phyloP scores from a whole-genome alignment of 2,797 vertebrate species.

The Okamejei kenojei region DNA sequence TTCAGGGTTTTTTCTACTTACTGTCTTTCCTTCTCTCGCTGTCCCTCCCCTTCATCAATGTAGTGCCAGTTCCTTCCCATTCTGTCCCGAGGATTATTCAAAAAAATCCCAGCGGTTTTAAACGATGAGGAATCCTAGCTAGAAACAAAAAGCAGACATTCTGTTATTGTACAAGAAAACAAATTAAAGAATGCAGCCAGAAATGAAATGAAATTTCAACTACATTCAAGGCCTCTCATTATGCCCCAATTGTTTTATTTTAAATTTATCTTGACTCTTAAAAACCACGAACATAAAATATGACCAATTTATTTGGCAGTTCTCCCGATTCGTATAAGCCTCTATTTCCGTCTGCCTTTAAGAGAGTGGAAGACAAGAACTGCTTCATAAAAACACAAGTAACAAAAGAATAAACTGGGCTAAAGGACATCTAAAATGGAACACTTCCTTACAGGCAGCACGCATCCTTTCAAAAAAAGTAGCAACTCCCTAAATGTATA shows the following conservation, averaged over 20 bases:
- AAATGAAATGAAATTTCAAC: not conserved
- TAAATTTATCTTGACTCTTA: not conserved
- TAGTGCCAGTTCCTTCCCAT: slow-evolving; percentile 37
- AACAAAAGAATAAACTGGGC: not conserved
- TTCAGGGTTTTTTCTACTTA: not conserved
- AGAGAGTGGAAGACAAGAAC: not conserved
- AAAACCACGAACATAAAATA: not conserved
- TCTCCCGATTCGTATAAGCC: not conserved
- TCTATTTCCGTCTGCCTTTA: not conserved
- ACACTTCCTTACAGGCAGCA: not conserved
- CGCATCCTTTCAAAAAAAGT: not conserved
- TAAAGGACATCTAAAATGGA: not conserved
- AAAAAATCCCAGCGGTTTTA: not conserved
- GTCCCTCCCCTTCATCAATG: slow-evolving; percentile 34
- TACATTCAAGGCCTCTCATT: not conserved
- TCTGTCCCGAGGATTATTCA: slow-evolving; percentile 5
- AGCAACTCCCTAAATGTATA: not conserved
- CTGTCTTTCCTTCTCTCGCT: slow-evolving; percentile 37
- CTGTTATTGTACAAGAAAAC: not conserved
- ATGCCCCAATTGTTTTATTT: not conserved
- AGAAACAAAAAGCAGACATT: not conserved
- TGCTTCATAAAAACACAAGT: not conserved
- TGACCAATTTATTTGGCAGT: not conserved
- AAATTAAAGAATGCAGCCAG: not conserved
- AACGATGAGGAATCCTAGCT: slow-evolving; percentile 19